Conservation (phyloP, 30 jellyfish, hydroid and myxozoan species). For the Hydractinia symbiolongicarpus region DNA sequence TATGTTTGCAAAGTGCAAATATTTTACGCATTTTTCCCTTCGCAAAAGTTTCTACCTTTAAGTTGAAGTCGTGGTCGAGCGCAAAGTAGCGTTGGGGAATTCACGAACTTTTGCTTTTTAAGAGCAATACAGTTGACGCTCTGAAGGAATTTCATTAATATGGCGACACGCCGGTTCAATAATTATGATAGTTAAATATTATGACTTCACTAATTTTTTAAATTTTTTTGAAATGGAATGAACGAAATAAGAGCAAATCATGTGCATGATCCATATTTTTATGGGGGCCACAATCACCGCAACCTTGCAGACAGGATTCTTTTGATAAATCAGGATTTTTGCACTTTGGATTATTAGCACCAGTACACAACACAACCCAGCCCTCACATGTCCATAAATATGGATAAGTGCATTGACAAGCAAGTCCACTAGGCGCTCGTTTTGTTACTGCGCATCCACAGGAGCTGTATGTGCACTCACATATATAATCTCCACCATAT, state of each 20-base stretch:
- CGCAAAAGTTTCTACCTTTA: too few relatives aligned
- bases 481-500: neutral
- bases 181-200: too few relatives aligned
- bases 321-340: neutral
- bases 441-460: slow-evolving; percentile 16
- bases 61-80: too few relatives aligned
- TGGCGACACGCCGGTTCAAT: too few relatives aligned
- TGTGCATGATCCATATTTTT: neutral
- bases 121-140: too few relatives aligned
- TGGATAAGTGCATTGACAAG: slow-evolving; percentile 27
- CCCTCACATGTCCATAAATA: slow-evolving; percentile 18
- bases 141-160: too few relatives aligned
- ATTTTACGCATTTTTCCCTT: too few relatives aligned
- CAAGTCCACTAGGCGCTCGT: slow-evolving; percentile 8
- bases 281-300: slow-evolving; percentile 18
- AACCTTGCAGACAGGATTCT: slow-evolving; percentile 5
- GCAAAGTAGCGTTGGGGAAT: too few relatives aligned
- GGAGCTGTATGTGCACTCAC: slow-evolving; percentile 16
- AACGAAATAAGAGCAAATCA: neutral
- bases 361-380: slow-evolving; percentile 18
- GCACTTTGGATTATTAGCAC: neutral
- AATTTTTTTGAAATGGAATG: too few relatives aligned
- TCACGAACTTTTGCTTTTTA: too few relatives aligned
- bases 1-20: too few relatives aligned
- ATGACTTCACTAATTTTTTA: too few relatives aligned